Evolutionary conservation across 2,888 invertebrate species (phyloP), one percentile per base, ranked within the genome.

Genomic region (Diarsia mendica): DNA sequence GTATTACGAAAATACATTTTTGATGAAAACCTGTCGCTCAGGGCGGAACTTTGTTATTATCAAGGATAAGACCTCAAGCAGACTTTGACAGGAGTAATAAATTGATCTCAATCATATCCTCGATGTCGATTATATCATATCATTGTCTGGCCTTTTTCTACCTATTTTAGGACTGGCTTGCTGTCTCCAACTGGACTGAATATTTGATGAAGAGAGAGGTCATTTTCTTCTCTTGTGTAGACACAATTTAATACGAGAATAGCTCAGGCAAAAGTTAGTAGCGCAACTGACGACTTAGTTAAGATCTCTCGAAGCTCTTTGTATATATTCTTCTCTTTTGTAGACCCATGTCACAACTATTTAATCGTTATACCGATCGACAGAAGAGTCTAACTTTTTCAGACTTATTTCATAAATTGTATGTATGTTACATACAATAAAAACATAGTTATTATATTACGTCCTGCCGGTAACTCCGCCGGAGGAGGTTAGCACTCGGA

Each of bases 1-100:
- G n/a, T 64, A 15, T 64, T 55, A 28, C 13, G 49, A 63, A 76
- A 33, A 70, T 77, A 74, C 2, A 71, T 67, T 8, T 67, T 67
- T 65, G 8, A 73, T 71, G 55, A 46, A 67, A 55, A 46, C 2
- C 60, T 13, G 53, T 58, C 67, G 0, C 0, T 23, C 33, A n/a
- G 10, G 11, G n/a, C 20, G 23, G 3, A 28, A 39, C 11, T 39
- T 73, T 23, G 23, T 44, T 8, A 44, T 44, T 6, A 8, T n/a
- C 3, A 6, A 10, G 60, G 48, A 39, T 63, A 39, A 2, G 13
- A 1, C 15, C 51, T 53, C 8, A n/a, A 44, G 63, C 8, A 39
- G 6, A 44, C 28, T 51, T 23, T 55, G 53, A 28, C 39, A 33
- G 48, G 6, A 18, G 10, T 39, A 18, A 44, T 6, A n/a, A 9